phyloP scores from a whole-genome alignment of 2,797 vertebrate species.

The Eremophila alpestris region DNA sequence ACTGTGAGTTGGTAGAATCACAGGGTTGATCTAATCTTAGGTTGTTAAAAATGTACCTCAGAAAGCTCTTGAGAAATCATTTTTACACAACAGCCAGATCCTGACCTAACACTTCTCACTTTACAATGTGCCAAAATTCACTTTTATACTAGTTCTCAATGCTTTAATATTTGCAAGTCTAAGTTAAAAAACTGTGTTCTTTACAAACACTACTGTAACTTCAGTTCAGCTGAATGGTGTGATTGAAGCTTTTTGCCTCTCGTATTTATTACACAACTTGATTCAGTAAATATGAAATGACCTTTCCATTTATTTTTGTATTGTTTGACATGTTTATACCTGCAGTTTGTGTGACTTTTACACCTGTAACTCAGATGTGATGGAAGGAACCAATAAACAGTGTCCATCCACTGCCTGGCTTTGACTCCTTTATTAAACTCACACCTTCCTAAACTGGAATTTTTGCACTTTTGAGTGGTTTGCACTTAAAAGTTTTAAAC shows the following conservation, averaged over 20 bases:
- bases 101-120: slow-evolving; percentile 74
- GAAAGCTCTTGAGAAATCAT: slow-evolving; percentile 67
- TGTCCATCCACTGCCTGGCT: slow-evolving; percentile 38
- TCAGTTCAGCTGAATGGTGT: slow-evolving; percentile 91
- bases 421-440: not conserved
- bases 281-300: slow-evolving; percentile 86
- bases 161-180: slow-evolving; percentile 77
- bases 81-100: slow-evolving; percentile 44
- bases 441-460: not conserved
- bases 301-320: slow-evolving; percentile 81
- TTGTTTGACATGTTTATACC: slow-evolving; percentile 84
- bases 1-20: slow-evolving; percentile 73
- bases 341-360: slow-evolving; percentile 80
- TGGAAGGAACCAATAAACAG: slow-evolving; percentile 80
- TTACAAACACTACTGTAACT: slow-evolving; percentile 96
- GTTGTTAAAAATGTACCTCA: slow-evolving; percentile 74
- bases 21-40: slow-evolving; percentile 57
- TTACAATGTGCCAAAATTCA: slow-evolving; percentile 88
- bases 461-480: not conserved
- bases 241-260: slow-evolving; percentile 95
- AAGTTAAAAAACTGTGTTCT: slow-evolving; percentile 79
- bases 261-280: slow-evolving; percentile 92
- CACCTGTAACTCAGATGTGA: slow-evolving; percentile 75
- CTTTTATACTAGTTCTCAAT: slow-evolving; percentile 79
- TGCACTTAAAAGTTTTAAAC: not conserved